phyloP scores from a whole-genome alignment of 2,797 vertebrate genomes.

The Zonotrichia albicollis region DNA sequence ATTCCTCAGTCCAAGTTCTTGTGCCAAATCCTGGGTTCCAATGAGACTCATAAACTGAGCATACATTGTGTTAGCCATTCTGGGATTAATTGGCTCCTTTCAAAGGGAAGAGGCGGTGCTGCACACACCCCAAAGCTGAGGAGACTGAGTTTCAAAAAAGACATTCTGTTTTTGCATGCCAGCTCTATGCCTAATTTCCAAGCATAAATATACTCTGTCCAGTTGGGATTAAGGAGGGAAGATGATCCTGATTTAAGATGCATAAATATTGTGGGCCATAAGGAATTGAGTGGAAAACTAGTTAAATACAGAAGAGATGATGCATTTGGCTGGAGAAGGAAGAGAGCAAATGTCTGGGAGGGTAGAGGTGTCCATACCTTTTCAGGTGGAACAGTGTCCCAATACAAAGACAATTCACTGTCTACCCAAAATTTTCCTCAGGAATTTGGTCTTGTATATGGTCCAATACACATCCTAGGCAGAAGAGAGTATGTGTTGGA shows the following conservation, averaged over 20 bases:
- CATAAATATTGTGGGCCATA: neutral
- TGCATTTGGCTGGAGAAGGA: neutral
- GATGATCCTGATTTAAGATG: neutral
- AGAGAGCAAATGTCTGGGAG: neutral
- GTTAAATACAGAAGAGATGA: neutral
- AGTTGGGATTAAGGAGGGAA: neutral
- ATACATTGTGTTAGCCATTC: neutral
- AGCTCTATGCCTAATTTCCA: neutral
- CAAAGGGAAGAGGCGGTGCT: neutral
- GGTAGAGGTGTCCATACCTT: neutral
- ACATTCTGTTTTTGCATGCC: neutral
- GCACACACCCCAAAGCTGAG: neutral
- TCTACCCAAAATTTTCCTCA: neutral
- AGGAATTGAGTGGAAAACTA: neutral
- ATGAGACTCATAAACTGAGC: neutral
- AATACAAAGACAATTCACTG: neutral
- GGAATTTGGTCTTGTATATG: neutral
- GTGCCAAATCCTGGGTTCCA: constrained; percentile 39
- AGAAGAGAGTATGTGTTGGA: neutral
- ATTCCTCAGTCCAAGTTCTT: neutral
- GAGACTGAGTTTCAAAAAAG: neutral
- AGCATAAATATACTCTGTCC: neutral
- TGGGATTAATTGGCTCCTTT: neutral
- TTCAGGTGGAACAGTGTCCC: neutral
- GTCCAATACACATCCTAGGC: neutral